A percentile compares a stretch with the other conserved stretches of the same genome.
These are phyloP conservation scores for Drosophila emarginata DNA, from an alignment of 2,888 invertebrate genomes.

Conservation along the genomic window DNA sequence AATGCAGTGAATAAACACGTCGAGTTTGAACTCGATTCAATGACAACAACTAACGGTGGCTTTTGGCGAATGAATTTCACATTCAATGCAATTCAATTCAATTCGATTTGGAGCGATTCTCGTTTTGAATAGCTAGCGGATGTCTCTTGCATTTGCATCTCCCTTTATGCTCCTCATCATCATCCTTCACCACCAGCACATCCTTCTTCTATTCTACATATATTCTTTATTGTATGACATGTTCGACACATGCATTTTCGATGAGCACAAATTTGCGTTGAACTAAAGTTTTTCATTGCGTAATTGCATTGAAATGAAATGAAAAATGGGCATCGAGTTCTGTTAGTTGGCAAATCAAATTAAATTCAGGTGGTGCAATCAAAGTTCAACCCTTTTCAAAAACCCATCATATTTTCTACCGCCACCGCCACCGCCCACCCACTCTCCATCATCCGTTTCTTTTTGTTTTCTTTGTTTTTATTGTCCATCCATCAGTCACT, in stretches of 20 bases:
- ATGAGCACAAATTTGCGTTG: constrained; percentile 43
- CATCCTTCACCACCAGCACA: not conserved
- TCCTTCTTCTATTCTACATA: not conserved
- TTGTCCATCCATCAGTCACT: constrained; percentile 51
- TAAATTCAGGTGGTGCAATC: constrained; percentile 7
- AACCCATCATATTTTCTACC: constrained; percentile 39
- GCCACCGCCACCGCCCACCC: not conserved
- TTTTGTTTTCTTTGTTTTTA: constrained; percentile 8
- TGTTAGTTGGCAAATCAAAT: constrained; percentile 39
- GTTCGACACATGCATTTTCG: constrained; percentile 50
- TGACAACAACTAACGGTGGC: constrained; percentile 12
- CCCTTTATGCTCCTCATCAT: not conserved
- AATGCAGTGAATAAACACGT: constrained; percentile 77
- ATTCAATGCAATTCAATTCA: constrained; percentile 46
- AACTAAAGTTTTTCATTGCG: constrained; percentile 44
- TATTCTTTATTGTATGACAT: constrained; percentile 18
- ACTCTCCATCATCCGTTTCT: not conserved
- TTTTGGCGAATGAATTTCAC: constrained; percentile 24
- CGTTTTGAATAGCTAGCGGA: constrained; percentile 28
- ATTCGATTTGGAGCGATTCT: constrained; percentile 40
- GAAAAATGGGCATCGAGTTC: constrained; percentile 35
- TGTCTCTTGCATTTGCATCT: constrained; percentile 29
- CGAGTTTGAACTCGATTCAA: constrained; percentile 40
- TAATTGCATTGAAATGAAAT: constrained; percentile 64
- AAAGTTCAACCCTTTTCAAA: constrained; percentile 18